These are phyloP conservation scores for Agrochola circellaris DNA, from an alignment of 2,888 invertebrate species.

Conservation along the genomic window DNA sequence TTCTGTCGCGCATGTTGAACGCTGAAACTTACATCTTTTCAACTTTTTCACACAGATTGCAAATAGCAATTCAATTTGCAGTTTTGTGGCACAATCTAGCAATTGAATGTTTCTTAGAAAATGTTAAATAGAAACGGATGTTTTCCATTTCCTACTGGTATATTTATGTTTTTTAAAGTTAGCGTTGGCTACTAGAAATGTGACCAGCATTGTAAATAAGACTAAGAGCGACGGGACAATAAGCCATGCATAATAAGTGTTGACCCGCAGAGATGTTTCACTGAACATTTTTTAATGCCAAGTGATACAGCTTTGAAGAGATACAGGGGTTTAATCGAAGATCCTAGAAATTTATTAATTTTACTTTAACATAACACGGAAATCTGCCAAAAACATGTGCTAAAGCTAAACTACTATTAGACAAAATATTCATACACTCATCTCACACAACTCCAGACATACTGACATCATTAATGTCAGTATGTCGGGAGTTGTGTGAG, in stretches of 20 bases:
- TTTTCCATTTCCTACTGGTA: slow-evolving; percentile 26
- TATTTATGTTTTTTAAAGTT: slow-evolving; percentile 34
- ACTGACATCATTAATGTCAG: neutral
- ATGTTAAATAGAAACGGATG: slow-evolving; percentile 31
- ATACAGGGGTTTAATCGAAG: no score
- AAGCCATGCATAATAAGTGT: slow-evolving; percentile 40
- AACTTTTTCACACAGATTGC: slow-evolving; percentile 26
- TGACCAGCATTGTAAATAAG: slow-evolving; percentile 37
- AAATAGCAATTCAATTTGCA: slow-evolving; percentile 46
- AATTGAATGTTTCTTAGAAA: slow-evolving; percentile 30
- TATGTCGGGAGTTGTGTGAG: no score
- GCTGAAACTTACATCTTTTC: slow-evolving; percentile 29
- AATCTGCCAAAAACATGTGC: no score
- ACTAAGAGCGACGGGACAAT: slow-evolving; percentile 13
- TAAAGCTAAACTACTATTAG: no score
- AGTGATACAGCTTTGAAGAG: neutral
- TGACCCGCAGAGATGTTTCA: neutral
- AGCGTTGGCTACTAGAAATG: slow-evolving; percentile 24
- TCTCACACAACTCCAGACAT: no score
- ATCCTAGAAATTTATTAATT: no score
- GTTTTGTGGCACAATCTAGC: slow-evolving; percentile 26
- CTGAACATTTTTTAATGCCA: neutral
- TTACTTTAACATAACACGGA: no score
- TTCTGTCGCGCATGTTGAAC: slow-evolving; percentile 39
- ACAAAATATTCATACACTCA: no score